Conservation (phyloP, 2,113 vertebrate genomes). For the Mugil cephalus region DNA sequence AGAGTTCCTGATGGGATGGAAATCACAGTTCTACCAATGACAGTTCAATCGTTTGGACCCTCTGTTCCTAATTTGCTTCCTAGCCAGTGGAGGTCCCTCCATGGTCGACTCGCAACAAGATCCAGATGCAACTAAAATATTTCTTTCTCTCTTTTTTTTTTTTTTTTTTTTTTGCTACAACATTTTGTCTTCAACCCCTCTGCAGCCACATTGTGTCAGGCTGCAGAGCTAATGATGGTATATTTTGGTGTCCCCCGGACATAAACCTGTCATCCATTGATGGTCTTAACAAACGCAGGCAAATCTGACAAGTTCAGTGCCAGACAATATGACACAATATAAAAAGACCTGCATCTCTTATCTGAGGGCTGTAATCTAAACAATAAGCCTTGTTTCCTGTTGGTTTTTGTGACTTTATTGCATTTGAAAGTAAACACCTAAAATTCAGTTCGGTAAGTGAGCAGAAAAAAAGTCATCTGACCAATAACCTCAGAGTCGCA, state of each 20-base stretch:
- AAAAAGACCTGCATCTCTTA: conserved; percentile 54
- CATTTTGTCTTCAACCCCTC: conserved; percentile 84
- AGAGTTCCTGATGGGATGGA: conserved; percentile 79
- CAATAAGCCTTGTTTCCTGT: neutral
- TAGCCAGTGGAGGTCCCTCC: conserved; percentile 86
- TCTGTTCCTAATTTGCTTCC: conserved; percentile 93
- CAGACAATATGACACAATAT: conserved; percentile 71
- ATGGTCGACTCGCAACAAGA: conserved; percentile 88
- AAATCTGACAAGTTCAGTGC: conserved; percentile 82
- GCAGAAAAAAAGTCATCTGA: conserved; percentile 20
- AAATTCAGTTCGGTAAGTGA: conserved; percentile 3
- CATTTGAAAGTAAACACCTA: conserved; percentile 14
- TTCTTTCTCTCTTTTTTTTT: conserved; percentile 73
- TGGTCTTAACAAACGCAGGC: conserved; percentile 80
- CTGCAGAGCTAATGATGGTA: conserved; percentile 84
- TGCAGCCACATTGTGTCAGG: conserved; percentile 82
- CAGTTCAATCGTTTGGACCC: conserved; percentile 89
- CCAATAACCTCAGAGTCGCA: conserved; percentile 18
- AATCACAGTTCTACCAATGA: conserved; percentile 87
- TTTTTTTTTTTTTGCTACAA: conserved; percentile 73
- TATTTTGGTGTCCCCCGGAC: conserved; percentile 82
- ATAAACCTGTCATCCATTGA: conserved; percentile 84
- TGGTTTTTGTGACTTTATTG: conserved; percentile 32
- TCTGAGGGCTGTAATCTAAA: conserved; percentile 7
- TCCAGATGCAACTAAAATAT: conserved; percentile 89